These are phyloP conservation scores for Protosalanx chinensis DNA, from an alignment of 2,797 vertebrate genomes.

Conservation along the genomic window DNA sequence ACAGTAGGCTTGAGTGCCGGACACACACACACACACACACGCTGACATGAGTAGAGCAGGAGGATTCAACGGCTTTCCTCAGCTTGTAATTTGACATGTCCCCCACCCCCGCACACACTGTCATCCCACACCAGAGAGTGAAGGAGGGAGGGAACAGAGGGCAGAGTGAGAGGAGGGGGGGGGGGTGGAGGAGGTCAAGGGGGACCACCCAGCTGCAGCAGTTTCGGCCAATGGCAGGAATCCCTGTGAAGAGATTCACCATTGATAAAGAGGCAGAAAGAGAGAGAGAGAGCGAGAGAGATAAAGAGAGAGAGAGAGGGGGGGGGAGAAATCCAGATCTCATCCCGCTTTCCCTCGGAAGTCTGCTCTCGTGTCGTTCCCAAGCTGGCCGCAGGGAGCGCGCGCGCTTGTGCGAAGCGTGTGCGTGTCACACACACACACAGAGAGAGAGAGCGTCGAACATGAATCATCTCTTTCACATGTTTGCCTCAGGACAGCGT, in stretches of 20 bases:
- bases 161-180: background rate
- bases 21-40: background rate
- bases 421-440: too few relatives aligned
- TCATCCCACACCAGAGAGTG: background rate
- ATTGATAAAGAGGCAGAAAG: too few relatives aligned
- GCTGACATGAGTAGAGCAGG: conserved; percentile 6
- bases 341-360: too few relatives aligned
- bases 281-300: too few relatives aligned
- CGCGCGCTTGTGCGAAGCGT: too few relatives aligned
- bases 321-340: too few relatives aligned
- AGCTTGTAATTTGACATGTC: conserved; percentile 10
- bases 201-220: background rate
- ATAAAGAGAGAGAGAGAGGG: too few relatives aligned
- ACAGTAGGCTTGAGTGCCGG: background rate
- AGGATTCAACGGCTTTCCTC: conserved; percentile 12
- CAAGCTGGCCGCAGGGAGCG: too few relatives aligned
- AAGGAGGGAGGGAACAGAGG: background rate
- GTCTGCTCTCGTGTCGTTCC: too few relatives aligned
- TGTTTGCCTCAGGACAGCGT: conserved; percentile 69
- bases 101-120: too few relatives aligned
- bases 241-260: too few relatives aligned
- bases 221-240: too few relatives aligned
- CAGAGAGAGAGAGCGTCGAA: background rate
- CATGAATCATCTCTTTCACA: conserved; percentile 72
- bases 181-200: background rate